Conservation (phyloP, 2,797 vertebrate species). For the Hydrophis major region DNA sequence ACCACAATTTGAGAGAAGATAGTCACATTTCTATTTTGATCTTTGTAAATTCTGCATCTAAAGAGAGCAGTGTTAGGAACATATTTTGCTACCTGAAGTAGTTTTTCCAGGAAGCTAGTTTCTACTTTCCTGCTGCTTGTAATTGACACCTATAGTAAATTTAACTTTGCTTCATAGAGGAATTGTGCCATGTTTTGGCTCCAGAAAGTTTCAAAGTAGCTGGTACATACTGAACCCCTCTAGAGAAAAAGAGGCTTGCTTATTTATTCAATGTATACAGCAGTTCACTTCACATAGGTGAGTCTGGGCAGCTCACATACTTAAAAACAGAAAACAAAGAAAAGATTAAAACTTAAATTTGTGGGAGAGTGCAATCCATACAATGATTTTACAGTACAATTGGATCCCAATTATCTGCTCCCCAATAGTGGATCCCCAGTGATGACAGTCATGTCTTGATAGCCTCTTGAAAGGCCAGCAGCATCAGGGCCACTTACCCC, state of each 20-base stretch:
- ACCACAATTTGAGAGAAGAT: background rate
- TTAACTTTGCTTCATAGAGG: background rate
- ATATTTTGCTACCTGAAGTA: background rate
- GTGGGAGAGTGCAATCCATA: background rate
- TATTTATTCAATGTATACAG: background rate
- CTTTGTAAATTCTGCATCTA: background rate
- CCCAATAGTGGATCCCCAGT: background rate
- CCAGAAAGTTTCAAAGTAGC: background rate
- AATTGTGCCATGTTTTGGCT: background rate
- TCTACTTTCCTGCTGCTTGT: background rate
- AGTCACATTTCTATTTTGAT: background rate
- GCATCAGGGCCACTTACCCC: background rate
- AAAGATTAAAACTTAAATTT: background rate
- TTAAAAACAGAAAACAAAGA: background rate
- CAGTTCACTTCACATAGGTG: background rate
- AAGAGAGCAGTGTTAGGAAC: background rate
- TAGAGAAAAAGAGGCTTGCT: background rate
- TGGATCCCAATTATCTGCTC: background rate
- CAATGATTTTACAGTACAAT: background rate
- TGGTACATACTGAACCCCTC: background rate
- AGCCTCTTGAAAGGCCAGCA: background rate
- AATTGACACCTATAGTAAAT: background rate
- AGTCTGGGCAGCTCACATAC: background rate
- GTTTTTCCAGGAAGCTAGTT: background rate
- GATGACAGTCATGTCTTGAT: background rate